Evolutionary conservation across 2,888 invertebrate genomes (phyloP).

Genomic region (Pyralis farinalis): DNA sequence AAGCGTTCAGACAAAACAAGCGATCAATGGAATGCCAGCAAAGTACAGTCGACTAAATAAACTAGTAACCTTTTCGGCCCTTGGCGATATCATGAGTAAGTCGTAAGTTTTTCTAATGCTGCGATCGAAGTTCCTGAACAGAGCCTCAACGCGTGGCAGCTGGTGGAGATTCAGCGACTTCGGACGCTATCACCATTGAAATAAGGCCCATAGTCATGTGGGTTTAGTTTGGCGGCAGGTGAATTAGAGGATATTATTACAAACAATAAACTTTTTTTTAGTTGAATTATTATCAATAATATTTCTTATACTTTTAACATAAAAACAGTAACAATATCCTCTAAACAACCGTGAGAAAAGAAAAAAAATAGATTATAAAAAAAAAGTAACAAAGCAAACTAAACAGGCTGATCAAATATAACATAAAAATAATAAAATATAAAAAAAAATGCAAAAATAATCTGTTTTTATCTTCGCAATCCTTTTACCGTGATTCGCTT

Average conservation of each 20-base stretch:
- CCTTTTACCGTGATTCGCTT: not conserved
- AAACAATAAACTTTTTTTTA: not conserved
- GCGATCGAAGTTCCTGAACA: constrained; percentile 67
- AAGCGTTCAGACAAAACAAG: constrained; percentile 13
- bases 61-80: constrained; percentile 62
- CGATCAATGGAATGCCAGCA: constrained; percentile 7
- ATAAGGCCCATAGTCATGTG: constrained; percentile 44
- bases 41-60: constrained; percentile 14
- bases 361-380: not conserved
- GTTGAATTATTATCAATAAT: too few species aligned
- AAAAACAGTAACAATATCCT: not conserved
- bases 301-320: too few species aligned
- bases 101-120: constrained; percentile 64
- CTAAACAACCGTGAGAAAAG: not conserved
- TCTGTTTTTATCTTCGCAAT: not conserved
- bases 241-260: too few species aligned
- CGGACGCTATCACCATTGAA: constrained; percentile 54
- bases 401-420: not conserved
- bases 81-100: constrained; percentile 64
- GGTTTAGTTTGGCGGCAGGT: not conserved
- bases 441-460: not conserved
- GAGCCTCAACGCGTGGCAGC: constrained; percentile 66
- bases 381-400: not conserved
- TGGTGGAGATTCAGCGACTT: constrained; percentile 75
- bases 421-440: not conserved